These are phyloP conservation scores for Parnassius mnemosyne DNA, from an alignment of 2,888 invertebrate species.

Conservation along the genomic window DNA sequence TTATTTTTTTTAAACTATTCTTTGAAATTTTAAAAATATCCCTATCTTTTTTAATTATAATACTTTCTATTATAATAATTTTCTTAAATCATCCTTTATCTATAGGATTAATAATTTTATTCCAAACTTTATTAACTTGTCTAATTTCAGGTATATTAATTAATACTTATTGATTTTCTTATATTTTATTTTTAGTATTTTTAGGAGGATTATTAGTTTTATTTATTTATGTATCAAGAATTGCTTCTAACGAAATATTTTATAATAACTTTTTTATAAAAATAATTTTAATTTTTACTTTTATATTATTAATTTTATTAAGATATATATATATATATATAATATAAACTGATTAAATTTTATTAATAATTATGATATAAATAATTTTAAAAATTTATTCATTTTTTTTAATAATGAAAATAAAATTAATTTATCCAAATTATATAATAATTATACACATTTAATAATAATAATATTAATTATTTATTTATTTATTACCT, in stretches of 20 bases:
- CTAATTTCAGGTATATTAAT: conserved; percentile 70
- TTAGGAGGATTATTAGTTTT: too few relatives aligned
- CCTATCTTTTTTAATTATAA: conserved; percentile 58
- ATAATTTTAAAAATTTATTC: conserved; percentile 44
- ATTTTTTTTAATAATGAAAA: conserved; percentile 60
- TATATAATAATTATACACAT: too few relatives aligned
- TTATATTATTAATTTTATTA: too few relatives aligned
- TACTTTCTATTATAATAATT: conserved; percentile 49
- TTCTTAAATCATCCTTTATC: conserved; percentile 72
- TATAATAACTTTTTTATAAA: too few relatives aligned
- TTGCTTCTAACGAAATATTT: too few relatives aligned
- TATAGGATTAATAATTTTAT: conserved; percentile 76
- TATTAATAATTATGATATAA: conserved; percentile 44
- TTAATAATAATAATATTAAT: conserved; percentile 75
- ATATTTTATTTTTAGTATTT: too few relatives aligned
- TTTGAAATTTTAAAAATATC: too few relatives aligned
- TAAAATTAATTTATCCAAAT: conserved; percentile 66
- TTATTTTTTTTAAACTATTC: too few relatives aligned
- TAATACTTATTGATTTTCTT: too few relatives aligned
- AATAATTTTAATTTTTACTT: too few relatives aligned
- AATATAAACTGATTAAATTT: conserved; percentile 57
- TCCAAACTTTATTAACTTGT: conserved; percentile 74
- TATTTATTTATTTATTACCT: conserved; percentile 80
- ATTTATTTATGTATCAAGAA: too few relatives aligned
- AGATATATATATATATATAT: conserved; percentile 42